Conservation (phyloP, 2,888 invertebrate genomes). For the Enoplolaimus lenunculus region DNA sequence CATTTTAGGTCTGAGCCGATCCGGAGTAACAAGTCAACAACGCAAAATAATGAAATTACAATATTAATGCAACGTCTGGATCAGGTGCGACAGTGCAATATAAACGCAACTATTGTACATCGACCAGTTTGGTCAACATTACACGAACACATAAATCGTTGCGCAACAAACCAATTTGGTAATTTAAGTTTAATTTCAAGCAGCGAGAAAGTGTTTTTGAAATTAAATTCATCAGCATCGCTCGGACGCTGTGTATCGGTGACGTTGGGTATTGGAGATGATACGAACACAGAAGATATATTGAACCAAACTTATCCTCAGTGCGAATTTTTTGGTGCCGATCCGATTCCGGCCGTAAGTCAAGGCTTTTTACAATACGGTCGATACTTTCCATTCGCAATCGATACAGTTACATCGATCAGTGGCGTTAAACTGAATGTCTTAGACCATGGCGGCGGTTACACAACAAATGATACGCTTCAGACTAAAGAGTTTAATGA, state of each 20-base stretch:
- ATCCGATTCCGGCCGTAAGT: constrained; percentile 10
- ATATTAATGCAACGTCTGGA: no score
- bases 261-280: constrained; percentile 21
- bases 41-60: no score
- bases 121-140: no score
- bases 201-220: background rate
- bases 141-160: no score
- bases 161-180: no score
- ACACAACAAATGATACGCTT: background rate
- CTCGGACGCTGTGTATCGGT: background rate
- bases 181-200: no score
- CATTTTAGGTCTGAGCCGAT: no score
- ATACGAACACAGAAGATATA: constrained; percentile 8
- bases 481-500: no score
- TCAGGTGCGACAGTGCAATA: no score
- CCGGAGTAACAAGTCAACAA: no score
- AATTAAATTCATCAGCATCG: background rate
- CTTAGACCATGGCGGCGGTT: background rate
- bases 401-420: background rate
- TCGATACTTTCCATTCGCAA: background rate
- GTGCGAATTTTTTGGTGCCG: constrained; percentile 21
- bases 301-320: constrained; percentile 17
- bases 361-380: background rate
- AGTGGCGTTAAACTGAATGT: background rate
- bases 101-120: no score